These are phyloP conservation scores for Catocala nupta DNA, from an alignment of 2,888 invertebrate genomes.

Conservation along the genomic window DNA sequence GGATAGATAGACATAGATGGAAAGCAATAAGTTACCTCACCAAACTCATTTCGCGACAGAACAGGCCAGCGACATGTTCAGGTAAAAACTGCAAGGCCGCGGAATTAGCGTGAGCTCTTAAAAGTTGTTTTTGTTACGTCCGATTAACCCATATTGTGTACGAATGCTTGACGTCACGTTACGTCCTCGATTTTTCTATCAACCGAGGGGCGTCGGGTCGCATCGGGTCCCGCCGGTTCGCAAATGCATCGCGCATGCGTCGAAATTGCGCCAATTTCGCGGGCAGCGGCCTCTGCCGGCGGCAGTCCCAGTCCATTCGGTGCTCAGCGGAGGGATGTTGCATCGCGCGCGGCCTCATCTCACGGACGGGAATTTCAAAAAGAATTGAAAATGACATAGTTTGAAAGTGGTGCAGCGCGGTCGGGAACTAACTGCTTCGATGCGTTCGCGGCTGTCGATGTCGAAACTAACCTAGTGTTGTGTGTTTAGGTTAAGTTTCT, in stretches of 20 bases:
- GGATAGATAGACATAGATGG: slow-evolving; percentile 43
- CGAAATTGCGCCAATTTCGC: slow-evolving; percentile 85
- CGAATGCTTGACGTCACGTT: slow-evolving; percentile 82
- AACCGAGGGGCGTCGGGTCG: slow-evolving; percentile 81
- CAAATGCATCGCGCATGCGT: slow-evolving; percentile 80
- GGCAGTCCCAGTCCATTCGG: slow-evolving; percentile 71
- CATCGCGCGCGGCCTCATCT: slow-evolving; percentile 69
- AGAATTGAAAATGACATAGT: slow-evolving; percentile 79
- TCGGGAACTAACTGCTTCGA: slow-evolving; percentile 52
- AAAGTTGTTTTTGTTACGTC: slow-evolving; percentile 77
- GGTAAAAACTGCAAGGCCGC: slow-evolving; percentile 31
- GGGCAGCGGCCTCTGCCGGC: slow-evolving; percentile 82
- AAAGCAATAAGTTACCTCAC: slow-evolving; percentile 55
- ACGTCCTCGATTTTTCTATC: slow-evolving; percentile 86
- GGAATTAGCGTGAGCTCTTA: slow-evolving; percentile 52
- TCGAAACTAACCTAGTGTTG: slow-evolving; percentile 60
- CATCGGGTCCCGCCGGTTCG: slow-evolving; percentile 79
- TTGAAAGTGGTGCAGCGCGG: slow-evolving; percentile 69
- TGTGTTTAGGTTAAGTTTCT: slow-evolving; percentile 64
- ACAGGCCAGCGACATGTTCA: slow-evolving; percentile 21
- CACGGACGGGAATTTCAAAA: slow-evolving; percentile 74
- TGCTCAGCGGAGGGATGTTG: slow-evolving; percentile 76
- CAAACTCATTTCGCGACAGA: slow-evolving; percentile 12
- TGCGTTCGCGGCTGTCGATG: slow-evolving; percentile 48
- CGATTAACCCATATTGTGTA: slow-evolving; percentile 82